Percentiles rank a stretch among this genome's conserved stretches.
Conservation (phyloP, 2,113 vertebrate species). For the Narcine bancroftii region DNA sequence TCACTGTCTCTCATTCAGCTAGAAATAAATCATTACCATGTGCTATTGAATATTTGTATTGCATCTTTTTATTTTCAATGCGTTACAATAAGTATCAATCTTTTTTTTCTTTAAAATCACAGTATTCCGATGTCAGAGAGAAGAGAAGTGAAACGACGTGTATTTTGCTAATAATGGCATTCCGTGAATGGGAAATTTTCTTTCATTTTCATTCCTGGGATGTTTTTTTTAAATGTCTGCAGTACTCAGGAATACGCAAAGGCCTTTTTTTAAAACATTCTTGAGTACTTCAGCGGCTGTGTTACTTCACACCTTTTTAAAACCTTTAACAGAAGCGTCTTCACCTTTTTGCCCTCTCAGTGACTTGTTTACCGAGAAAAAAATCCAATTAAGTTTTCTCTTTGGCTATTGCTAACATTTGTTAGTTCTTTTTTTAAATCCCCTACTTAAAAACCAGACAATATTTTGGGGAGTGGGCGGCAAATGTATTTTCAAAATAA, state of each 20-base stretch:
- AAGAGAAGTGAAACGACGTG: not conserved
- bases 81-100: not conserved
- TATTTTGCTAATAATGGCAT: conserved; percentile 22
- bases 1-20: not conserved
- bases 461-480: not conserved
- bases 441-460: not conserved
- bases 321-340: not conserved
- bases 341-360: not conserved
- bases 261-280: not conserved
- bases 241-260: not conserved
- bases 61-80: not conserved
- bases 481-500: not conserved
- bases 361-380: not conserved
- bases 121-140: not conserved
- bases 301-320: conserved; percentile 14
- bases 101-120: no score
- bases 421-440: not conserved
- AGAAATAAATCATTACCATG: not conserved
- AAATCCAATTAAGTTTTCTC: not conserved
- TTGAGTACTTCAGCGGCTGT: not conserved
- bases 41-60: not conserved
- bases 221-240: conserved; percentile 13
- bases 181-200: not conserved
- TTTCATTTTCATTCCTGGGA: conserved; percentile 21
- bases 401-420: not conserved